Conservation (phyloP, 2,888 invertebrate genomes). For the Eupithecia dodoneata region DNA sequence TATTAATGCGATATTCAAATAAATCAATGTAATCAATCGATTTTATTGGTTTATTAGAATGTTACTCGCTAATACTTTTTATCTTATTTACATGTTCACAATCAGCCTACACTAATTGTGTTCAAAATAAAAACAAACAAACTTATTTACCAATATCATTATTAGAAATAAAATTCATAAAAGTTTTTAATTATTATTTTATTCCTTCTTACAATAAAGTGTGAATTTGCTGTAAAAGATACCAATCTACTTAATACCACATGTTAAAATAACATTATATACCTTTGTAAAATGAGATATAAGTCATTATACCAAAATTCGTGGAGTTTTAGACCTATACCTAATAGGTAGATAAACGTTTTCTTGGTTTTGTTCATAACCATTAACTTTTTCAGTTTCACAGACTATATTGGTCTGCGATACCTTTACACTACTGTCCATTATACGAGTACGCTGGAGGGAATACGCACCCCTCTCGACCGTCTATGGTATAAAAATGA, state of each 20-base stretch:
- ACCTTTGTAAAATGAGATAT: background rate
- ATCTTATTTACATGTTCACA: background rate
- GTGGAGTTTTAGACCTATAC: background rate
- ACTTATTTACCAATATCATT: background rate
- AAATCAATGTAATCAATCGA: background rate
- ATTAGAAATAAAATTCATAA: background rate
- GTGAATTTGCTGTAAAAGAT: background rate
- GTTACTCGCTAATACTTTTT: background rate
- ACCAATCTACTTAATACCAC: background rate
- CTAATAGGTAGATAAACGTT: background rate
- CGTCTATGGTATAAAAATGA: too few species aligned
- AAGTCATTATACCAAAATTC: background rate
- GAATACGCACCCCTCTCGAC: too few species aligned
- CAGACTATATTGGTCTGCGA: background rate
- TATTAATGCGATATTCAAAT: background rate
- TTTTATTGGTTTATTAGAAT: background rate
- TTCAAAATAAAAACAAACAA: background rate
- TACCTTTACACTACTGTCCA: background rate
- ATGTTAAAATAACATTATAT: background rate
- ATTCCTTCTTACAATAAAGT: background rate
- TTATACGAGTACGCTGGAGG: too few species aligned
- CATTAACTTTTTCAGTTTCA: background rate
- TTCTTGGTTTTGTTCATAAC: background rate
- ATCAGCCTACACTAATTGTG: background rate
- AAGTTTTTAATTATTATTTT: background rate